Conservation (phyloP, 2,888 invertebrate species). For the Poecilobothrus nobilitatus region DNA sequence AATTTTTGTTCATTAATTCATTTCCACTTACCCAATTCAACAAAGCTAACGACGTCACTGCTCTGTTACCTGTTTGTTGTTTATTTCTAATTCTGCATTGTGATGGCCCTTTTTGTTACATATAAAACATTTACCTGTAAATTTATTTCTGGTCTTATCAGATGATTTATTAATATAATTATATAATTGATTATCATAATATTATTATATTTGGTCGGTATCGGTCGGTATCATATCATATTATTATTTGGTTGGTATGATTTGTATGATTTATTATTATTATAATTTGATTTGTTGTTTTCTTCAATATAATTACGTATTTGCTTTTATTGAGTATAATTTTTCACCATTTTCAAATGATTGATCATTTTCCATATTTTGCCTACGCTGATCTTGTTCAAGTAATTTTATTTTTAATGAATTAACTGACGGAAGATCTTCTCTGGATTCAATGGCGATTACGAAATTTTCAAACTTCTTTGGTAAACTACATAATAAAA, state of each 20-base stretch:
- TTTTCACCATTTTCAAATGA: too few relatives aligned
- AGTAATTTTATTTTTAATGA: neutral
- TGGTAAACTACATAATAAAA: neutral
- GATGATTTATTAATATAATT: too few relatives aligned
- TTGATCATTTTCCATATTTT: neutral
- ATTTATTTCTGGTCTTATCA: neutral
- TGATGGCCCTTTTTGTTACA: neutral
- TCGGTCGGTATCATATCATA: too few relatives aligned
- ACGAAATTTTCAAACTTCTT: neutral
- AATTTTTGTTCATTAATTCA: neutral
- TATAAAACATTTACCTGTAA: neutral
- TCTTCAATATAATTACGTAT: too few relatives aligned
- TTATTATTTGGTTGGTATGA: too few relatives aligned
- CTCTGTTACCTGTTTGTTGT: too few relatives aligned
- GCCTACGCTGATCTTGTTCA: conserved; percentile 4
- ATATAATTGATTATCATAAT: too few relatives aligned
- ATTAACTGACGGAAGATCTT: neutral
- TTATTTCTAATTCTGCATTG: neutral
- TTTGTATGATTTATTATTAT: too few relatives aligned
- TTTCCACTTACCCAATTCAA: neutral
- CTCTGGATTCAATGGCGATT: neutral
- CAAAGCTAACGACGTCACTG: too few relatives aligned
- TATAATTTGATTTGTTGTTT: neutral
- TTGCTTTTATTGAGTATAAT: too few relatives aligned
- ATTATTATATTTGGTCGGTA: too few relatives aligned